Percentiles rank a stretch among this genome's conserved stretches.
Conservation (phyloP, 2,113 vertebrate genomes). For the Nymphicus hollandicus region DNA sequence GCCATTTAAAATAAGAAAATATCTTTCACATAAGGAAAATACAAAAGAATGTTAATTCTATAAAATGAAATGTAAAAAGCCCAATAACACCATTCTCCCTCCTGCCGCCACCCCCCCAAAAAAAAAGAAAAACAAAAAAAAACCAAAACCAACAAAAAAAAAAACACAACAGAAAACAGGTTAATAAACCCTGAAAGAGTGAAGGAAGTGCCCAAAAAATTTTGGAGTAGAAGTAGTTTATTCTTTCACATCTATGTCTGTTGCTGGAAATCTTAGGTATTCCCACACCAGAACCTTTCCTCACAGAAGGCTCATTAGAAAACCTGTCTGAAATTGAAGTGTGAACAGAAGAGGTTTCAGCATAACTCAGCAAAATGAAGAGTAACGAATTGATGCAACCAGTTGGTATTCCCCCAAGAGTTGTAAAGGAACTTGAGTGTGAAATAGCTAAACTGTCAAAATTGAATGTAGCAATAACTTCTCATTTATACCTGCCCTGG, state of each 20-base stretch:
- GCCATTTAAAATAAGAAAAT: background rate
- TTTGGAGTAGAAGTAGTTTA: background rate
- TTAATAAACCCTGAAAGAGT: background rate
- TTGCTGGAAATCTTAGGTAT: background rate
- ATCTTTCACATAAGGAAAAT: background rate
- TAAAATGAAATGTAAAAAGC: background rate
- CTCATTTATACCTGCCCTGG: background rate
- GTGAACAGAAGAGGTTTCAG: background rate
- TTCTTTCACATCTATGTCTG: background rate
- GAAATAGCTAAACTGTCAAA: background rate
- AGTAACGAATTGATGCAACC: background rate
- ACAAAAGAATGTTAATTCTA: background rate
- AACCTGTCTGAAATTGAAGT: background rate
- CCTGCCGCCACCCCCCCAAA: fast-evolving
- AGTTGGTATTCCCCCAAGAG: background rate
- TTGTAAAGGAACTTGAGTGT: background rate
- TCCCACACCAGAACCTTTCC: background rate
- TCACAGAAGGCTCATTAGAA: background rate
- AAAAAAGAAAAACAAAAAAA: background rate
- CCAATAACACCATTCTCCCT: background rate
- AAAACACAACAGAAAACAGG: background rate
- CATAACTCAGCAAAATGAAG: background rate
- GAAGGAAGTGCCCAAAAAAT: background rate
- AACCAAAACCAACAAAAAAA: background rate
- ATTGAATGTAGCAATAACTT: background rate